Evolutionary conservation across 2,113 vertebrate genomes (phyloP), one percentile per base, ranked within the genome.

Genomic region (Eubucco bourcierii): DNA sequence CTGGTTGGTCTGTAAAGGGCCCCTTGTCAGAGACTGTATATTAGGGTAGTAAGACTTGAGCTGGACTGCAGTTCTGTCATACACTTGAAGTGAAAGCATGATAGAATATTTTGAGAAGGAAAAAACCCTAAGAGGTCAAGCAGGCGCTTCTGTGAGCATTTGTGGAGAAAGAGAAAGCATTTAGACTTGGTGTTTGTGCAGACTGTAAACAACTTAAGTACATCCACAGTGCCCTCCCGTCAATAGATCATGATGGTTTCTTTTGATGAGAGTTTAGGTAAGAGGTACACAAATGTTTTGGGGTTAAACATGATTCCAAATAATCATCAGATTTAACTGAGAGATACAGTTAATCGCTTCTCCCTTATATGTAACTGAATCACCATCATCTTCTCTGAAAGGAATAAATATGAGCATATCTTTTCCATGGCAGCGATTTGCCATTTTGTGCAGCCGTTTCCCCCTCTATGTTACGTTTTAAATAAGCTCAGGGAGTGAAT

Each of bases 391-490:
- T 95, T 50, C 60, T 84, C 72, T 93, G 64, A 64, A 93, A 85
- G 75, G 67, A 80, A 92, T 94, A 93, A 87, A 87, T 50, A 64
- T 71, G 78, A 79, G 85, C 44, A 44, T 91, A 59, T 91, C 95
- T 94, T 79, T 91, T 94, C 90, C 79, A 85, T 55, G 72, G 87
- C 75, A 93, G 81, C 56, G 89, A 94, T 92, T 89, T 96, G 93
- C 93, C 87, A 92, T 96, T 90, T 92, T 91, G 65, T 68, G 46
- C 77, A 87, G 53, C 58, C 67, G 85, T 87, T 85, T 84, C 74
- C 82, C 89, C 91, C 72, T 95, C 87, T 94, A 93, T n/a, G 65
- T 93, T 95, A 94, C 76, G 81, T 77, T 87, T 93, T 90, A 95
- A 94, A 39, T 88, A 89, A 94, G 81, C 94, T 87, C 94, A 90